phyloP scores from a whole-genome alignment of 2,888 invertebrate species.

The Meiosimyza platycephala region DNA sequence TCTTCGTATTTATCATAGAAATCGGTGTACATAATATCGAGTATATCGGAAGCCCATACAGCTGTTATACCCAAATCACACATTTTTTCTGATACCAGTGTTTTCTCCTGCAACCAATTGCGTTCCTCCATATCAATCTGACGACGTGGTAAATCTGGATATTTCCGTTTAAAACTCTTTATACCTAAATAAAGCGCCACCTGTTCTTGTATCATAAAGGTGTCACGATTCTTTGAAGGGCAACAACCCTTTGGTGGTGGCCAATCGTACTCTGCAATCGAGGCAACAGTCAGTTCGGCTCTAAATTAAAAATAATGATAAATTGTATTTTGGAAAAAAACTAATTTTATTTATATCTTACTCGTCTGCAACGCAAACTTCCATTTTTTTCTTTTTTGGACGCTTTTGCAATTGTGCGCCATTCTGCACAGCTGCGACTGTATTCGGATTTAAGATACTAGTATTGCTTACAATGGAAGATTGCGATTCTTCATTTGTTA shows the following conservation, averaged over 20 bases:
- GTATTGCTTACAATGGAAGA: conserved; percentile 82
- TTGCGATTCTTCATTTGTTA: conserved; percentile 77
- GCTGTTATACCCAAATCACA: conserved; percentile 95
- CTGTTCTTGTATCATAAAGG: conserved; percentile 96
- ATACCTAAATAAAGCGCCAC: conserved; percentile 94
- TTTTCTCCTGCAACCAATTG: conserved; percentile 85
- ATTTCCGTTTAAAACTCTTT: conserved; percentile 96
- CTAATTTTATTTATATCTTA: conserved; percentile 51
- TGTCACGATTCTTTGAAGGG: conserved; percentile 73
- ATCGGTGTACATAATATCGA: conserved; percentile 95
- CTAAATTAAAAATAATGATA: conserved; percentile 44
- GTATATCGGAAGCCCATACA: conserved; percentile 89
- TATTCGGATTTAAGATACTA: conserved; percentile 63
- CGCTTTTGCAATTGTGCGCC: conserved; percentile 60
- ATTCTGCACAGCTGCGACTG: conserved; percentile 48
- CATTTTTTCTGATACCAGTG: conserved; percentile 88
- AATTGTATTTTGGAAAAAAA: background rate
- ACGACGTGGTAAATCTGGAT: conserved; percentile 87
- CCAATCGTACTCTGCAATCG: conserved; percentile 95
- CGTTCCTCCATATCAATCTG: conserved; percentile 91
- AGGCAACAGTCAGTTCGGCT: conserved; percentile 81
- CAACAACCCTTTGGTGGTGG: conserved; percentile 72
- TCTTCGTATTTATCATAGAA: conserved; percentile 96
- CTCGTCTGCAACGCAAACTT: conserved; percentile 69
- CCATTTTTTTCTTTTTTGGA: conserved; percentile 68